Percentiles rank a stretch among this genome's conserved stretches.
Evolutionary conservation across 2,888 invertebrate genomes (phyloP).

Genomic region (Nomada lathburiana): DNA sequence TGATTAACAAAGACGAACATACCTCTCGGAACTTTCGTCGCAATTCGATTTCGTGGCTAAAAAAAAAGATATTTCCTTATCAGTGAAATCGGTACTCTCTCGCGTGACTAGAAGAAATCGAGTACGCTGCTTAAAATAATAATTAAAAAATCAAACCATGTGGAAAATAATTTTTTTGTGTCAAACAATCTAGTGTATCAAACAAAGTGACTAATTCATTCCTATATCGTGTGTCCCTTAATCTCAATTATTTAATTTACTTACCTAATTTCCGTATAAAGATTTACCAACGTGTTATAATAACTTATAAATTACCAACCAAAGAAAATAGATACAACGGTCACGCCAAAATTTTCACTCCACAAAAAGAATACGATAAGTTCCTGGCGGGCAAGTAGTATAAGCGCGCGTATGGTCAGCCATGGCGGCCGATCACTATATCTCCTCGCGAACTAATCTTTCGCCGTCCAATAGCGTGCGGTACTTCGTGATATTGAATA

Average conservation of each 20-base stretch:
- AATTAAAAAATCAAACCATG: too few species aligned
- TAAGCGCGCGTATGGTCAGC: conserved; percentile 30
- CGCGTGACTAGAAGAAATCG: too few species aligned
- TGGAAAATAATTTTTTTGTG: too few species aligned
- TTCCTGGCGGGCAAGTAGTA: conserved; percentile 43
- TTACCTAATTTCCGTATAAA: too few species aligned
- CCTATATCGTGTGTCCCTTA: too few species aligned
- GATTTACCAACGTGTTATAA: neutral
- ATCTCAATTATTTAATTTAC: too few species aligned
- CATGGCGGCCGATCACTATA: conserved; percentile 5
- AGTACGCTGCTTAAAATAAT: too few species aligned
- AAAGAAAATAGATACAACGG: neutral
- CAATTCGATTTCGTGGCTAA: neutral
- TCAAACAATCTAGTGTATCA: too few species aligned
- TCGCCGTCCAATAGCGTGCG: conserved; percentile 5
- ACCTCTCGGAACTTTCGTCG: neutral
- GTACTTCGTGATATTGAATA: conserved; percentile 4
- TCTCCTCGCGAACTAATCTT: conserved; percentile 26
- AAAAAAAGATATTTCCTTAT: neutral
- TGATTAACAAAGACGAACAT: neutral
- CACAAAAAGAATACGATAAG: neutral
- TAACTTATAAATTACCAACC: neutral
- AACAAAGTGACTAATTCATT: too few species aligned
- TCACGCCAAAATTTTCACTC: neutral
- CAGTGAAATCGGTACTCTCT: neutral